A percentile compares a stretch with the other conserved stretches of the same genome.
Evolutionary conservation across 2,113 vertebrate genomes (phyloP).

Genomic region (Mastomys coucha): DNA sequence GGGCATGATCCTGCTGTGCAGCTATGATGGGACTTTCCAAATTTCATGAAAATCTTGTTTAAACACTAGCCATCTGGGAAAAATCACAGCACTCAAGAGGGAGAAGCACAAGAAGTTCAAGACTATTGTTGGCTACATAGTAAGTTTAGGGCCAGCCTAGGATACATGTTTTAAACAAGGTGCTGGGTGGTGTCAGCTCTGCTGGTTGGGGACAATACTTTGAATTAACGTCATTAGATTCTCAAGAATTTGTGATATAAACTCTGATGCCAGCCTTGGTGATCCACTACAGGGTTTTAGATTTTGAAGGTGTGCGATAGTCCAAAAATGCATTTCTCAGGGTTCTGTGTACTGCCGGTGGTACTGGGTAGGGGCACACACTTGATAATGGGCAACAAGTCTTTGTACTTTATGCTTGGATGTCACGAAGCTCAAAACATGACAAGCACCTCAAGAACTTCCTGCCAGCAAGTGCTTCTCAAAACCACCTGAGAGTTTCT

Average conservation of each 20-base stretch:
- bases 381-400: not conserved
- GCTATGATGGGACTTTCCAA: not conserved
- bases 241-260: not conserved
- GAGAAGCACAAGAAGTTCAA: not conserved
- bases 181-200: not conserved
- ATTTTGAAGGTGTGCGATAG: not conserved
- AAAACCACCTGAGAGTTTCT: not conserved
- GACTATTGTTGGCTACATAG: not conserved
- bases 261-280: not conserved
- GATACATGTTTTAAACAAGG: not conserved
- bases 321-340: not conserved
- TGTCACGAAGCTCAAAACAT: not conserved
- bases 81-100: not conserved
- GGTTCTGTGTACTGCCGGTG: not conserved
- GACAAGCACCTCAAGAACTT: too few species aligned
- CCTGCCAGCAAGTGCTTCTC: not conserved
- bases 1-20: not conserved
- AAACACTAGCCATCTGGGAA: not conserved
- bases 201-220: not conserved
- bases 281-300: not conserved
- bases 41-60: not conserved
- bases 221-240: not conserved
- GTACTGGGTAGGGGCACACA: not conserved
- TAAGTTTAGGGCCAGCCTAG: not conserved
- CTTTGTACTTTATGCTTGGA: not conserved